A percentile compares a stretch with the other conserved stretches of the same genome.
Evolutionary conservation across 2,888 invertebrate species (phyloP).

Genomic region (Dioctria linearis): DNA sequence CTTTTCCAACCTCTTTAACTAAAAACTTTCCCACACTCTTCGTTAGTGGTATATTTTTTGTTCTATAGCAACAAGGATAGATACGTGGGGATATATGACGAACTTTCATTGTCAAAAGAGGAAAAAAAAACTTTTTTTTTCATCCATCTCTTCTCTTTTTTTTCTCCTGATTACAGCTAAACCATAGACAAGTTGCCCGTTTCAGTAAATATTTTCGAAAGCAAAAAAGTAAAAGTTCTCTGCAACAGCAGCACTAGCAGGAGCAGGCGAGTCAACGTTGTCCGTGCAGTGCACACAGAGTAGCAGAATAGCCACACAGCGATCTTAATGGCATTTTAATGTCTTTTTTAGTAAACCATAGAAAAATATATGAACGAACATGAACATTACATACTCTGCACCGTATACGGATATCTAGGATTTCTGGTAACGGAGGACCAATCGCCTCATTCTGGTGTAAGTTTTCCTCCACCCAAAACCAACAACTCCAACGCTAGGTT

Average conservation of each 20-base stretch:
- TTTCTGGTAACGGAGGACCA: not conserved
- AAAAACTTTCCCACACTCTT: not conserved
- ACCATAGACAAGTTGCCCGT: slow-evolving; percentile 43
- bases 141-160: not conserved
- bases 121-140: slow-evolving; percentile 24
- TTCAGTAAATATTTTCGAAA: slow-evolving; percentile 38
- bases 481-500: not conserved
- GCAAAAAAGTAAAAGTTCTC: slow-evolving; percentile 20
- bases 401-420: not conserved
- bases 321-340: slow-evolving; percentile 46
- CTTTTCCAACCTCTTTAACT: not conserved
- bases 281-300: not conserved
- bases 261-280: not conserved
- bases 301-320: slow-evolving; percentile 1
- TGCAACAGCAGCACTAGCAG: not conserved
- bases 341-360: slow-evolving; percentile 17
- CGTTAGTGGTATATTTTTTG: not conserved
- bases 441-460: not conserved
- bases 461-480: no score
- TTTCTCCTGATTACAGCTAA: slow-evolving; percentile 6
- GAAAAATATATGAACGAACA: not conserved
- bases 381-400: not conserved
- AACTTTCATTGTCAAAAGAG: slow-evolving; percentile 27
- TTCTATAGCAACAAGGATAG: not conserved
- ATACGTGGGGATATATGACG: slow-evolving; percentile 9